Conservation (phyloP, 2,113 vertebrate species). For the Paraplagusia blochii region DNA sequence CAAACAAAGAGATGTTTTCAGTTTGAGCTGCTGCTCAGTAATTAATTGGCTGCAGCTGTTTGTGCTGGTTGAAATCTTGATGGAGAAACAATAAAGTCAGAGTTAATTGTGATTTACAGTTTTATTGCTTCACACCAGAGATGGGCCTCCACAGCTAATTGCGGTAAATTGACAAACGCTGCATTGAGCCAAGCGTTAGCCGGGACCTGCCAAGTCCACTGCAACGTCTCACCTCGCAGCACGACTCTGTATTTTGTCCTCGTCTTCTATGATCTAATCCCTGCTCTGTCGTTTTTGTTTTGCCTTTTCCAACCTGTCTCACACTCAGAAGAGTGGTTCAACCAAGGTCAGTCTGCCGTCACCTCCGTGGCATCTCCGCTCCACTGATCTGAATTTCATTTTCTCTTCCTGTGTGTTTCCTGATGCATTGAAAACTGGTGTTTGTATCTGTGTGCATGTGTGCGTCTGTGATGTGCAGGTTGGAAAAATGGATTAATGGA, state of each 20-base stretch:
- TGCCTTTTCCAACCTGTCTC: slow-evolving; percentile 29
- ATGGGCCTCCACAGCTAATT: slow-evolving; percentile 15
- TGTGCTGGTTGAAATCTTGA: slow-evolving; percentile 2
- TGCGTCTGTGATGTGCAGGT: slow-evolving; percentile 77
- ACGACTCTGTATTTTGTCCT: slow-evolving; percentile 28
- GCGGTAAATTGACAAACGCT: slow-evolving; percentile 14
- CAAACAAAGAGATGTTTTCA: not conserved
- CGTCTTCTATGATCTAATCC: slow-evolving; percentile 37
- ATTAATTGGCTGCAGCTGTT: slow-evolving; percentile 19
- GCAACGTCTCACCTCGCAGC: slow-evolving; percentile 22
- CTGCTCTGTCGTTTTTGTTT: slow-evolving; percentile 52
- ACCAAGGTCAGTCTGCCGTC: slow-evolving; percentile 85
- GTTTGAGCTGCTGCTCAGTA: slow-evolving; percentile 2
- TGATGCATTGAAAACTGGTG: slow-evolving; percentile 38
- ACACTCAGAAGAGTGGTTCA: slow-evolving; percentile 95
- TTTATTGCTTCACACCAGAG: slow-evolving; percentile 14
- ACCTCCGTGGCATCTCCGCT: slow-evolving; percentile 9
- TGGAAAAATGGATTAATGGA: slow-evolving; percentile 88
- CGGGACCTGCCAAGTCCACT: slow-evolving; percentile 5
- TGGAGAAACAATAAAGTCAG: slow-evolving; percentile 19
- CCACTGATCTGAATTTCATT: slow-evolving; percentile 32
- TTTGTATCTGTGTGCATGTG: slow-evolving; percentile 50
- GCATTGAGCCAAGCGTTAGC: slow-evolving; percentile 3
- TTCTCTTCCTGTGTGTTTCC: slow-evolving; percentile 3
- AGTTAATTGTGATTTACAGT: slow-evolving; percentile 23